These are phyloP conservation scores for Leucosticte australis DNA, from an alignment of 2,113 vertebrate species.

Conservation along the genomic window DNA sequence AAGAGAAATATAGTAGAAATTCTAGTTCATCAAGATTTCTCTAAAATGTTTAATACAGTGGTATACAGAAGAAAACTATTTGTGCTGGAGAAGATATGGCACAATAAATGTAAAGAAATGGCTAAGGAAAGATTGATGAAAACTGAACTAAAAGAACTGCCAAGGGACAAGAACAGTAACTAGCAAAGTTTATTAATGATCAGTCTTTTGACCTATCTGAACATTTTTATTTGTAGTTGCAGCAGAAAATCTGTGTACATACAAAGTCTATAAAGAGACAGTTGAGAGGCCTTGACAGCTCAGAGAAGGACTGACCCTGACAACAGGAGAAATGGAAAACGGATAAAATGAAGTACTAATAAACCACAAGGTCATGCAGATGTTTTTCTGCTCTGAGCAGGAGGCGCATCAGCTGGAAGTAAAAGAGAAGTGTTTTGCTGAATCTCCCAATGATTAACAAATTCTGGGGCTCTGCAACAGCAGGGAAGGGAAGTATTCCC, in stretches of 20 bases:
- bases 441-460: slow-evolving; percentile 20
- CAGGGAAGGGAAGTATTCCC: slow-evolving; percentile 33
- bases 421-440: slow-evolving; percentile 42
- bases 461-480: background rate
- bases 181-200: background rate
- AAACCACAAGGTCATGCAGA: slow-evolving; percentile 64
- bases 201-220: background rate
- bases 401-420: slow-evolving; percentile 37
- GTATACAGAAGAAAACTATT: background rate
- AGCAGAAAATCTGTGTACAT: background rate
- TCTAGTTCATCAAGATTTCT: background rate
- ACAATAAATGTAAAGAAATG: background rate
- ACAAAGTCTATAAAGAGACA: background rate
- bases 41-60: background rate
- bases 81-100: background rate
- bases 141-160: background rate
- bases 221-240: background rate
- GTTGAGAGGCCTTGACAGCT: slow-evolving; percentile 38
- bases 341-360: slow-evolving; percentile 37
- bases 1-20: background rate
- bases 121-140: background rate
- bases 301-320: slow-evolving; percentile 39
- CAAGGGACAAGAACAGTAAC: background rate
- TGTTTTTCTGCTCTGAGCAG: slow-evolving; percentile 25
- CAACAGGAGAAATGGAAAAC: slow-evolving; percentile 6